These are phyloP conservation scores for Karalla daura DNA, from an alignment of 2,797 vertebrate genomes.

Conservation along the genomic window DNA sequence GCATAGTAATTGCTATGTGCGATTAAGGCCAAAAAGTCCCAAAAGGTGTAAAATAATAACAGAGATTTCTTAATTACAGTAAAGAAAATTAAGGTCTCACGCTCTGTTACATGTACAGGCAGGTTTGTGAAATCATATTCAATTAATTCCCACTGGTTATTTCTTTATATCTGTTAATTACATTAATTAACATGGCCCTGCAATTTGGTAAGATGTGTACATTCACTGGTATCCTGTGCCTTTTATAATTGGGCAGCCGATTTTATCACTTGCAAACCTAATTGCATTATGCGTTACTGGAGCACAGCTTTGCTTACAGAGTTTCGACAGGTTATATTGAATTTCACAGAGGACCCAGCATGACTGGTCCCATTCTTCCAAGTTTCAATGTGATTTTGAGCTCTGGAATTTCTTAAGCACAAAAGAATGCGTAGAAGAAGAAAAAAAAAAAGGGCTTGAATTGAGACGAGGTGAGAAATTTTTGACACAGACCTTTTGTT, in stretches of 20 bases:
- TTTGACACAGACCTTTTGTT: neutral
- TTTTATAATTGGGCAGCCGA: conserved; percentile 26
- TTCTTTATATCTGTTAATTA: neutral
- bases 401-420: neutral
- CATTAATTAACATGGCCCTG: conserved; percentile 18
- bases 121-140: neutral
- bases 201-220: conserved; percentile 8
- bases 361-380: too few relatives aligned
- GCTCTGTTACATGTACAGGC: neutral
- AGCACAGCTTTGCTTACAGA: neutral
- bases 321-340: neutral
- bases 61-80: neutral
- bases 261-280: conserved; percentile 21
- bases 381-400: too few relatives aligned
- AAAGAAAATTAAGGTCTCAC: neutral
- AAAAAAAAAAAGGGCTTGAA: neutral
- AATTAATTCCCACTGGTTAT: neutral
- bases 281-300: neutral
- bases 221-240: conserved; percentile 13
- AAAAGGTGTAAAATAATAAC: neutral
- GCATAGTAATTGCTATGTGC: neutral
- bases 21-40: neutral
- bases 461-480: neutral
- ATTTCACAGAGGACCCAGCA: neutral
- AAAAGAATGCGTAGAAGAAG: neutral